Percentiles rank a stretch among this genome's conserved stretches.
phyloP scores from a whole-genome alignment of 2,113 vertebrate species.

The Plestiodon gilberti region DNA sequence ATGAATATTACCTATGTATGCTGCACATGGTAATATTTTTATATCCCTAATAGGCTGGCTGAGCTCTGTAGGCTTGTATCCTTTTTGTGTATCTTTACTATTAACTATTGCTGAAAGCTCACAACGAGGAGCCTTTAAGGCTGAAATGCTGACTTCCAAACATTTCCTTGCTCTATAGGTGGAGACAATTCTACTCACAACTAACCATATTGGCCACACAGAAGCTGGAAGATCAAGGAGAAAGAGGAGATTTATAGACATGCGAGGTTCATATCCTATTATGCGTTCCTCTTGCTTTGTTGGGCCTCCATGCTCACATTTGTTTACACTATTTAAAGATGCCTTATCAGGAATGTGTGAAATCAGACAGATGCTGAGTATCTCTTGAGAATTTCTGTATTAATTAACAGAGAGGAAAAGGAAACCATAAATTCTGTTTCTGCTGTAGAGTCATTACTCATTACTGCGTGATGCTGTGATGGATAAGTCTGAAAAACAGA shows the following conservation, averaged over 20 bases:
- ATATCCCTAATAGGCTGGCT: neutral
- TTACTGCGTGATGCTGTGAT: slow-evolving; percentile 40
- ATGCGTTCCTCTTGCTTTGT: neutral
- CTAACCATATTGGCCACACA: neutral
- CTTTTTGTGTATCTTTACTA: neutral
- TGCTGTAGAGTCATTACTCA: slow-evolving; percentile 53
- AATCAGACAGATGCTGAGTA: slow-evolving; percentile 39
- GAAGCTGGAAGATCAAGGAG: neutral
- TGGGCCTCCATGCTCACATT: slow-evolving; percentile 28
- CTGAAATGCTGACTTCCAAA: neutral
- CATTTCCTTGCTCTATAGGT: neutral
- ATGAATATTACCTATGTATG: neutral
- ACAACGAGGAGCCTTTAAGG: neutral
- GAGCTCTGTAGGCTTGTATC: neutral
- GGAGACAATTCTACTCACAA: neutral
- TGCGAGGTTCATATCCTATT: neutral
- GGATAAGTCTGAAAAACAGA: slow-evolving; percentile 40
- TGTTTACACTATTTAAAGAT: slow-evolving; percentile 52
- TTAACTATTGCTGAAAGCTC: neutral
- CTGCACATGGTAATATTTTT: neutral
- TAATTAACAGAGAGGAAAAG: slow-evolving; percentile 41
- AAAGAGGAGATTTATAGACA: neutral
- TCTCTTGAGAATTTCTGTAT: slow-evolving; percentile 56
- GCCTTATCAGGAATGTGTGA: slow-evolving; percentile 47
- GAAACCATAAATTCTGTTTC: slow-evolving; percentile 48